Conservation (phyloP, 2,797 vertebrate genomes). For the Coluber constrictor region DNA sequence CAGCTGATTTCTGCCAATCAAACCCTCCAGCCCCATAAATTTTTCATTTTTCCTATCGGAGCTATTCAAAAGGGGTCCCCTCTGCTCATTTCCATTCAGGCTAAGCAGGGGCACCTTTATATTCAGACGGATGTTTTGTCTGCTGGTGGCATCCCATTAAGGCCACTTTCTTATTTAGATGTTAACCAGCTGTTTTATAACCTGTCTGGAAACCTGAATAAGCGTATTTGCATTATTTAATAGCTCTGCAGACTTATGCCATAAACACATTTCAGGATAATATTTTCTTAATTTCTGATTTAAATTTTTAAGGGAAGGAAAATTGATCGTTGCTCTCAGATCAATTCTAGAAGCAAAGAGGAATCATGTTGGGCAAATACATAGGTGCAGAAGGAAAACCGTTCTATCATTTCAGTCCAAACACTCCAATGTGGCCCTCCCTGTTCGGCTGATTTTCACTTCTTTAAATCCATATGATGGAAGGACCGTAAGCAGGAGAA, state of each 20-base stretch:
- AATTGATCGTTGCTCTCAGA: background rate
- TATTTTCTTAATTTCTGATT: background rate
- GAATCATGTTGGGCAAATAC: fast-evolving
- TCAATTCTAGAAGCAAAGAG: fast-evolving
- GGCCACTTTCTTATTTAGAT: background rate
- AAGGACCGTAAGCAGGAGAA: background rate
- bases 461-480: background rate
- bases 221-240: background rate
- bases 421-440: background rate
- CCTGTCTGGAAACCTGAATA: background rate
- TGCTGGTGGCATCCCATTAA: background rate
- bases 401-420: fast-evolving
- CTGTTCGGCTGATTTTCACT: background rate
- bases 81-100: background rate
- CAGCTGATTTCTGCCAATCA: too few species aligned
- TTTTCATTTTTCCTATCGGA: background rate
- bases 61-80: background rate
- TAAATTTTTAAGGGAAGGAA: background rate
- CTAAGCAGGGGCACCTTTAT: background rate
- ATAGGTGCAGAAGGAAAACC: fast-evolving
- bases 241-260: background rate
- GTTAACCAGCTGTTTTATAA: background rate
- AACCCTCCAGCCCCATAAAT: background rate
- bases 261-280: background rate
- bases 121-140: background rate